phyloP scores from a whole-genome alignment of 2,797 vertebrate species.

The Tauraco hartlaubi region DNA sequence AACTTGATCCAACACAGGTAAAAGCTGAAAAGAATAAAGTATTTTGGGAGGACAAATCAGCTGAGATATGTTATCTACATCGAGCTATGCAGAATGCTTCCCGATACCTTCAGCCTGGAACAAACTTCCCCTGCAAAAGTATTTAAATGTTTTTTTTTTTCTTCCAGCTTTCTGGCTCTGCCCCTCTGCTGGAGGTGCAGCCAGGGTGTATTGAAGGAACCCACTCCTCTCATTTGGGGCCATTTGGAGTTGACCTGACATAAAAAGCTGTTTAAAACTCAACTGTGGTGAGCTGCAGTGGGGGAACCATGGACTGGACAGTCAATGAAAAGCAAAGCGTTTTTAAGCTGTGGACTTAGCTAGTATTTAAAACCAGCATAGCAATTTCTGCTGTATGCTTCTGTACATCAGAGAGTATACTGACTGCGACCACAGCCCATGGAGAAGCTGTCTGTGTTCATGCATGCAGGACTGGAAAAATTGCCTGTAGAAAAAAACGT shows the following conservation, averaged over 20 bases:
- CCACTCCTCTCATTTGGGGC: no score
- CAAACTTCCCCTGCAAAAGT: neutral
- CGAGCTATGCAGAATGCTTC: neutral
- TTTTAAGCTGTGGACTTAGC: neutral
- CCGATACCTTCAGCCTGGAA: neutral
- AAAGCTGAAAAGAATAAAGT: neutral
- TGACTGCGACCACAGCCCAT: neutral
- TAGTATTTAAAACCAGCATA: neutral
- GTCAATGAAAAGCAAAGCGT: neutral
- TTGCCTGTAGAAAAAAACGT: neutral
- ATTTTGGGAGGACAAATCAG: neutral
- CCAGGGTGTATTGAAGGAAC: neutral
- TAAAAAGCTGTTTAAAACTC: neutral
- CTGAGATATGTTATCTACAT: neutral
- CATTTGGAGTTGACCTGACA: neutral
- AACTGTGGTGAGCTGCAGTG: neutral
- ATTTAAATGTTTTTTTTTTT: neutral
- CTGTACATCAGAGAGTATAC: neutral
- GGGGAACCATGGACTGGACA: rapidly evolving
- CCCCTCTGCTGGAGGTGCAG: neutral
- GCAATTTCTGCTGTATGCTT: neutral
- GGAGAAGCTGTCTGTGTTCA: neutral
- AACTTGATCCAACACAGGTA: neutral
- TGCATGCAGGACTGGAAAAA: neutral
- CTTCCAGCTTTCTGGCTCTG: neutral